Base-by-base conservation (phyloP, 2,113 vertebrate species). In the Oreochromis spilurus region DNA sequence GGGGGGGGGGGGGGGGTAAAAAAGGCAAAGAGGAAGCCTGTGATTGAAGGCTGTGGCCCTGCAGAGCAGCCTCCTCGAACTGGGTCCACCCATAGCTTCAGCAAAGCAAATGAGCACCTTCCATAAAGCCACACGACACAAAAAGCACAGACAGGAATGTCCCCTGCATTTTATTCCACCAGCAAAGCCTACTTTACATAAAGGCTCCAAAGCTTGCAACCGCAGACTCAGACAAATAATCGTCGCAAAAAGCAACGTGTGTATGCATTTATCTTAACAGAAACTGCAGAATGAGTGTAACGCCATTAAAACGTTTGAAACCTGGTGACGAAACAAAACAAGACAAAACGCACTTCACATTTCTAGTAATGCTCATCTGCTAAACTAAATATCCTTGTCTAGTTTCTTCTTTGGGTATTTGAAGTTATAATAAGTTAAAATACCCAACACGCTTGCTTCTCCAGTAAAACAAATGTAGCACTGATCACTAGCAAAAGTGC, bases 101-200 rank as follows among this genome's bases (percentile, higher is more conserved):
- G 90, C 80, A 5, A 50, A 77, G 88, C 86, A 96, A 96, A 96
- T 95, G 94, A 95, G 93, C 94, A 94, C 95, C 92, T 94, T 95
- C 87, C 38, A 77, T 94, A 96, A 96, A 96, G 94, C 96, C 96
- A 96, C 96, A 96, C 90, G 92, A 95, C 95, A 94, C 92, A 93
- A 94, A 95, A 95, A 95, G 93, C 93, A 91, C 91, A 93, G 84
- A 52, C 16, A 94, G 90, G 94, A 95, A 95, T 95, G 93, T 94
- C 91, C 88, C 93, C 90, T 88, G 91, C 88, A 86, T 92, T 93
- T 92, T 78, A 86, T 83, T 92, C 88, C 88, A 84, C 90, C 92
- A 93, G 82, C 4, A 7, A 38, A 83, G 89, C 34, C 83, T 21
- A 82, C 90, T 95, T 94, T 93, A 90, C 86, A 91, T 86, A 53